Evolutionary conservation across 2,113 vertebrate genomes (phyloP).

Genomic region (Prietella phreatophila): DNA sequence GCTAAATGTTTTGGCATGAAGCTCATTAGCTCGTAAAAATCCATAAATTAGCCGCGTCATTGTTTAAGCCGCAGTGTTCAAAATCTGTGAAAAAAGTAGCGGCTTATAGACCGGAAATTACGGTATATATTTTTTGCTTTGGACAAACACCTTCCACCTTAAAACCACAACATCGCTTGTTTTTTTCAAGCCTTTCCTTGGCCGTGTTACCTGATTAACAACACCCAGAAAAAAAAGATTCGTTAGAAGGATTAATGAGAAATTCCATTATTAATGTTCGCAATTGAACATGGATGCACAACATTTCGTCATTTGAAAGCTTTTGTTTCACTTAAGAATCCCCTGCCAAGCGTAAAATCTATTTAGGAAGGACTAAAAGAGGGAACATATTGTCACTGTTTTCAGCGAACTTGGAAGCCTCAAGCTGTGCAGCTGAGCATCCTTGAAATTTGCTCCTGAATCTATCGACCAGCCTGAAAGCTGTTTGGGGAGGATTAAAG

Average conservation of each 20-base stretch:
- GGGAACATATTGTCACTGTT: background rate
- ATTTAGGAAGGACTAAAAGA: conserved; percentile 1
- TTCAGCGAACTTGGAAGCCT: background rate
- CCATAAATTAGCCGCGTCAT: no score
- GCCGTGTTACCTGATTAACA: background rate
- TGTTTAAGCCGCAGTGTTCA: no score
- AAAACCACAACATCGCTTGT: no score
- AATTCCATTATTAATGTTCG: background rate
- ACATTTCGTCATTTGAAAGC: background rate
- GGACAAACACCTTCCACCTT: background rate
- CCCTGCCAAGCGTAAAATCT: background rate
- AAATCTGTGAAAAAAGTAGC: no score
- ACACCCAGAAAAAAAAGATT: background rate
- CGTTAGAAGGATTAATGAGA: background rate
- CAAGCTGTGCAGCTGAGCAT: conserved; percentile 12
- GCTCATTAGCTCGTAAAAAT: no score
- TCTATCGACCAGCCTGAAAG: background rate
- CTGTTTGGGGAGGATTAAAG: conserved; percentile 23
- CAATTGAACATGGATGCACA: background rate
- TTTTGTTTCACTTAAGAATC: background rate
- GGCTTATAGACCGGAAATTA: no score
- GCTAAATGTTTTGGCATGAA: no score
- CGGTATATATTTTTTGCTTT: background rate
- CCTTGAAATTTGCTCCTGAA: background rate
- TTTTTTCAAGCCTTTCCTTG: background rate